Base-by-base conservation (phyloP, 2,797 vertebrate genomes). In the Setipinna tenuifilis region DNA sequence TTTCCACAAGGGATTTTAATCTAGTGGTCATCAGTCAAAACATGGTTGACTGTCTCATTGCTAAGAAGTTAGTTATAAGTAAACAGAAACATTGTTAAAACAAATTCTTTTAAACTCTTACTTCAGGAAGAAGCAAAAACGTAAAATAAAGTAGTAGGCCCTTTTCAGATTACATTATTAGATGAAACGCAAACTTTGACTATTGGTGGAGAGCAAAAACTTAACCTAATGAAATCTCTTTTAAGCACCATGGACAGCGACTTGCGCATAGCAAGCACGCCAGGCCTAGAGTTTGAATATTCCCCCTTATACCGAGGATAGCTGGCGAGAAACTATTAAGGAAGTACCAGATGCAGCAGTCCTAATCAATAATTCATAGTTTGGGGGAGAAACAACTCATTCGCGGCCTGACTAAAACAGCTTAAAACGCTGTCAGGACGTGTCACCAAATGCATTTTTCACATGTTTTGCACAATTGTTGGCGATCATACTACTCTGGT, bases 241-340 rank as follows among this genome's bases (percentile, higher is more conserved):
- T 78, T 41, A 41, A 44, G 71, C 14, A 78, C 71, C 71, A 78
- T 78, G 71, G 71, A 78, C 71, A 78, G 71, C 71, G 35, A 21
- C 35, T 78, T 19, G 71, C 19, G 31, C 17, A 78, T 2, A 44
- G 71, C 6, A 7, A 41, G 17, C 17, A 17, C 28, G 6, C 35
- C 1, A 78, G 71, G 31, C 71, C 35, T 78, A 41, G 71, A 44
- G 16, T 11, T 4, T 17, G 25, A 71, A 25, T 78, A 44, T 44
- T 78, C 71, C 71, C 71, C 71, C 9, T 78, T 16, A 21, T 16
- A 78, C 71, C 7, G 35, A 44, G 71, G 71, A 78, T 78, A 41
- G 71, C 71, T 78, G 71, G 71, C 31, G 71, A 78, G 71, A 44
- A 78, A 78, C 71, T 78, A 78, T 19, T 31, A 44, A 78, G 71